Evolutionary conservation across 2,888 invertebrate genomes (phyloP), one percentile per base, ranked within the genome.

Genomic region (Sphaeridia pumilis): DNA sequence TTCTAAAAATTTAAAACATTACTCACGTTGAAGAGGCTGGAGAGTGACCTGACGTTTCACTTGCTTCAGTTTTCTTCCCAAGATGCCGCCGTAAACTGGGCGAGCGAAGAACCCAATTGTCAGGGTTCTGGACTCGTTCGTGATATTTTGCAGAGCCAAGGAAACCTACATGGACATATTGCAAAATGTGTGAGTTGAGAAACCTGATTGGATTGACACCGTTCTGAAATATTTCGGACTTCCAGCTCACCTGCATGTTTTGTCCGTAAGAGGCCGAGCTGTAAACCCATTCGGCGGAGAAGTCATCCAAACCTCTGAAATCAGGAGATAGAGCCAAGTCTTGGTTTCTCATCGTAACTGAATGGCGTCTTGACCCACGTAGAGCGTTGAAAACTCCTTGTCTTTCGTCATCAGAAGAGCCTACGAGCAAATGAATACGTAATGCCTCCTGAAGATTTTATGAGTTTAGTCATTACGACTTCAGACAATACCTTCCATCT

Each of bases 81-180:
- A 75, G 31, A 79, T 76, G 34, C 84, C 83, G 26, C 81, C 83
- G 69, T 83, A 82, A 65, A 81, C 76, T n/a, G 81, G 78, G 26
- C 75, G 76, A 4, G 81, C 79, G 1, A 78, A 76, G 58, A 83
- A 66, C 25, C 78, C 75, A 38, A 80, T 78, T 66, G 75, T 76
- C 44, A 84, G 75, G 4, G 78, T 79, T 44, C 83, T 76, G 45
- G 73, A 73, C 67, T 80, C 76, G 21, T 75, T 74, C 0, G 81
- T 78, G 65, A 76, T 77, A 66, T 81, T 82, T 75, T 78, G 70
- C 5, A 67, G 60, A 17, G 56, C 27, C 20, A 58, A 44, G 1
- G 58, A 56, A 49, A 69, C 67, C 56, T 52, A 44, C 28, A 36
- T 24, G n/a, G 24, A 1, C 14, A 14, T 7, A 38, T 24, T 4